phyloP scores from a whole-genome alignment of 2,113 vertebrate genomes.

The Platysternon megacephalum region DNA sequence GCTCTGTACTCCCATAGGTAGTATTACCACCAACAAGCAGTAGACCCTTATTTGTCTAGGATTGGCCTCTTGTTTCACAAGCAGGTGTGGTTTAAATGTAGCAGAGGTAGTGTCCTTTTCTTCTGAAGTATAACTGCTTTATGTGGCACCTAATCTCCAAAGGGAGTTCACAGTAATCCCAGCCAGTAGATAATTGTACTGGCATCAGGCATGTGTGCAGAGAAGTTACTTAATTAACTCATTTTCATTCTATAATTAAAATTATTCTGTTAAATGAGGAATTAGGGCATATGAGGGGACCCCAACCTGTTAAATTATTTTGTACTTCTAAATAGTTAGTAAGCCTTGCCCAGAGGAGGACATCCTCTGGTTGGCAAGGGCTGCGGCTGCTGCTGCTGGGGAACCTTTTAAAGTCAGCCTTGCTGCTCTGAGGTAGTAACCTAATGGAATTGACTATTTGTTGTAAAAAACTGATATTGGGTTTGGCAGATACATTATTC shows the following conservation, averaged over 20 bases:
- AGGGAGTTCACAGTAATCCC: neutral
- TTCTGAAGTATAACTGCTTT: neutral
- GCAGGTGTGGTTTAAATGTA: neutral
- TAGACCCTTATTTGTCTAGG: neutral
- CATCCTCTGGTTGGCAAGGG: neutral
- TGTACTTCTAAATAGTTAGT: neutral
- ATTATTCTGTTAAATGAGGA: constrained; percentile 25
- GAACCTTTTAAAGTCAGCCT: neutral
- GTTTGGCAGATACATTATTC: neutral
- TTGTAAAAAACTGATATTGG: neutral
- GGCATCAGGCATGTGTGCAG: neutral
- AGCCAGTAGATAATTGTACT: neutral
- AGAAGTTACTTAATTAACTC: constrained; percentile 10
- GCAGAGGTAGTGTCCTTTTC: neutral
- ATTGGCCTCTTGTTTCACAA: neutral
- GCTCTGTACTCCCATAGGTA: neutral
- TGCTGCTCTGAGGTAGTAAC: neutral
- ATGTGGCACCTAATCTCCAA: neutral
- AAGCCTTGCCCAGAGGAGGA: neutral
- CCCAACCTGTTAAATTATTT: neutral
- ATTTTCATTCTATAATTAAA: constrained; percentile 49
- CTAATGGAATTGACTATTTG: neutral
- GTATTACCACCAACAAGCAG: neutral
- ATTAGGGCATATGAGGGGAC: neutral
- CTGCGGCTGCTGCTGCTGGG: neutral